Evolutionary conservation across 2,797 vertebrate genomes (phyloP), one percentile per base, ranked within the genome.

Genomic region (Pantherophis vulpinus): DNA sequence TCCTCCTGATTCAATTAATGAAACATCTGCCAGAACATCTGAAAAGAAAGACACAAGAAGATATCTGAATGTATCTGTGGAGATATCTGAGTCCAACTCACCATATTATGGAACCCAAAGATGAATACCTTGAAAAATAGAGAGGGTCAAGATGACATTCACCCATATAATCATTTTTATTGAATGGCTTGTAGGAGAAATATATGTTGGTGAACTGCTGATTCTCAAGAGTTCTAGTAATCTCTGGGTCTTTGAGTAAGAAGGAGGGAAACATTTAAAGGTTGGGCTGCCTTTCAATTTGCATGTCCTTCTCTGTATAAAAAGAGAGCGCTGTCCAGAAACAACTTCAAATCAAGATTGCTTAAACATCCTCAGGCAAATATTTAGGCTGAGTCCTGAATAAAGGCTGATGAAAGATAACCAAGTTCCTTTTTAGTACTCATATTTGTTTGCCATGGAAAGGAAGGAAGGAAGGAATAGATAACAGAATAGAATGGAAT

Each of bases 1-100:
- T 66, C 90, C 14, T 12, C 86, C 92, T 37, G 93, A 92, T 29
- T 93, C 89, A 32, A 61, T 70, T 55, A 94, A 12, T 32, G 92
- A 61, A 13, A 86, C 32, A 0, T 90, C n/a, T 59, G 58, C n/a
- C 14, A 74, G 93, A 42, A 92, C 37, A 25, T 87, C 93, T 93
- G 74, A 0, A 1, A 59, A 56, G 23, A 27, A 23, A 92, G 7
- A 83, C 61, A 66, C 1, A 66, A 66, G 61, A 6, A 12, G 8
- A 7, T 18, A 55, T 29, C 25, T 55, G 11, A 27, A 16, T 47
- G 5, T 47, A 47, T 47, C 42, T 8, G 13, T 25, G 47, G 32
- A 27, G 5, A 5, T 8, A 32, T 13, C 8, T 27, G 3, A 37
- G 56, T 88, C 1, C 8, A 16, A 4, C 9, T 29, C 10, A 27